Percentiles rank a stretch among this genome's conserved stretches.
Conservation (phyloP, 2,113 vertebrate genomes). For the Glareola pratincola region DNA sequence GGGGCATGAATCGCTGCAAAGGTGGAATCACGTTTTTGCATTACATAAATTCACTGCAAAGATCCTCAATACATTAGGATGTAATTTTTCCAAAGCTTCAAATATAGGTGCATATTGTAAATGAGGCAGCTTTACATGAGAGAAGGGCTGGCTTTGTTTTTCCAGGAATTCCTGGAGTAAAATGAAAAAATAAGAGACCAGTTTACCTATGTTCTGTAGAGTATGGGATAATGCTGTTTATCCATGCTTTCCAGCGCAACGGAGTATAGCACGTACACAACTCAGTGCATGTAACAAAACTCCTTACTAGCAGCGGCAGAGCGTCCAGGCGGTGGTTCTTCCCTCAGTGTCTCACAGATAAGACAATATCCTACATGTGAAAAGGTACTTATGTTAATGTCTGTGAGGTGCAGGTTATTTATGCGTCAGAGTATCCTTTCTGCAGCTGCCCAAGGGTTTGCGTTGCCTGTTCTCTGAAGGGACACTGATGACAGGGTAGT, state of each 20-base stretch:
- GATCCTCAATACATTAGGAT: neutral
- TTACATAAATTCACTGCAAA: constrained; percentile 38
- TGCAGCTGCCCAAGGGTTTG: neutral
- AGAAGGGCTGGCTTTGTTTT: neutral
- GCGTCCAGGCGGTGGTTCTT: neutral
- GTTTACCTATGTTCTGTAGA: neutral
- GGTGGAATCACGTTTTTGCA: neutral
- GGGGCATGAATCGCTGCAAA: neutral
- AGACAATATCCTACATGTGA: neutral
- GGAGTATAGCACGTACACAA: neutral
- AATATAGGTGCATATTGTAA: neutral
- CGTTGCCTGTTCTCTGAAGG: neutral
- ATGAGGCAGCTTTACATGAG: neutral
- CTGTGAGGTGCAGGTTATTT: neutral
- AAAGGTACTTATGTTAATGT: neutral
- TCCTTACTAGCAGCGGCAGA: neutral
- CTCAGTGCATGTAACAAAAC: neutral
- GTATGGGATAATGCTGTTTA: neutral
- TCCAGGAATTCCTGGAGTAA: neutral
- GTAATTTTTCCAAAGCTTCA: neutral
- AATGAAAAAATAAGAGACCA: neutral
- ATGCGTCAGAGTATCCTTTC: neutral
- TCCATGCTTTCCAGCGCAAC: neutral
- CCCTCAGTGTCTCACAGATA: neutral
- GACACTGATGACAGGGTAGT: neutral